Base-by-base conservation (phyloP, 2,888 invertebrate species). In the Athrips mouffetella region DNA sequence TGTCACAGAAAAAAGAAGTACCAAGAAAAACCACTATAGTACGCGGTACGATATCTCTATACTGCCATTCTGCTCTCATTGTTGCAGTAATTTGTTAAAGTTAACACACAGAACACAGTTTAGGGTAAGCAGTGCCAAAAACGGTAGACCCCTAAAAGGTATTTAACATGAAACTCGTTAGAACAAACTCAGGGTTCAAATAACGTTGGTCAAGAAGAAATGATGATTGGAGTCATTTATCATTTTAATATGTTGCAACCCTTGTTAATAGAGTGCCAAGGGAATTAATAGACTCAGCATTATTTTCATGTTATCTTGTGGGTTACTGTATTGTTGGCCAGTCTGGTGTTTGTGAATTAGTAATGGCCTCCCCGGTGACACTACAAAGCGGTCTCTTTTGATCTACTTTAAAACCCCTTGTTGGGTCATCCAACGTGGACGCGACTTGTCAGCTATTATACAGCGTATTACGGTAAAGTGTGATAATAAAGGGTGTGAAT, bases 171-270 rank as follows among this genome's bases (percentile, higher is more conserved):
- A 45, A 33, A 47, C 37, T 42, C 27, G 18, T 27, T 31, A 44
- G 29, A 48, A 15, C 23, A 27, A 33, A 55, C 45, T 50, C 51
- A 52, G 30, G 58, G 73, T 3, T 60, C 68, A 51, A 42, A 6
- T 31, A 55, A 58, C 2, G 51, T 3, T 72, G 70, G 83, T 59
- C 55, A 58, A 60, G 63, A 62, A 70, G 67, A 65, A 78, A 80
- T 76, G 76, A 81, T 84, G 80, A 84, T 84, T 80, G 76, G 75
- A 70, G 74, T 72, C 76, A 84, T 86, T 84, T 85, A 83, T 86
- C 85, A 86, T 85, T 86, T 85, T 85, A 85, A 86, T 85, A 83
- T 77, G 82, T 73, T 64, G 69, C 70, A 75, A 73, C 83, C 82
- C 76, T 72, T 76, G 82, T 83, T 85, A 84, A 81, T 81, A 76